Evolutionary conservation across 2,113 vertebrate species (phyloP).

Genomic region (Plecturocebus donacophilus): DNA sequence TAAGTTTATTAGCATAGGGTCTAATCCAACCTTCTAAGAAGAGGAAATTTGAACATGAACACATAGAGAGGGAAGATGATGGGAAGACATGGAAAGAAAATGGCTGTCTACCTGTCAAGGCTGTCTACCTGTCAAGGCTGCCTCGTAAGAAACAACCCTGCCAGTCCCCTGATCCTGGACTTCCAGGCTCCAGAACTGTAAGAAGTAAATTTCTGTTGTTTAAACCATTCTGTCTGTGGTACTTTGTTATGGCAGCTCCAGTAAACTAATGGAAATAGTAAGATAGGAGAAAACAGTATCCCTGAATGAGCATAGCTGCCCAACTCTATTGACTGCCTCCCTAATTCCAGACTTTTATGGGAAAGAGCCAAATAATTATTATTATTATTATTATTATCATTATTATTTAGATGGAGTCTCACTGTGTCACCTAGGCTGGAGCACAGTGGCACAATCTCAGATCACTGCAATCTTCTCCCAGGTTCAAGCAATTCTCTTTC

Average conservation of each 20-base stretch:
- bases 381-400: too few species aligned
- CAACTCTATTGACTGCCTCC: background rate
- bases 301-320: background rate
- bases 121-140: background rate
- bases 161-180: background rate
- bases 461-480: too few species aligned
- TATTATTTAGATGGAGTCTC: too few species aligned
- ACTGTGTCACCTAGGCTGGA: too few species aligned
- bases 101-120: background rate
- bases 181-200: background rate
- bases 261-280: background rate
- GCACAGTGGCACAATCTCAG: too few species aligned
- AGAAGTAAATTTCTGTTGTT: background rate
- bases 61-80: background rate
- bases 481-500: too few species aligned
- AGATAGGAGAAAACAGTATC: background rate
- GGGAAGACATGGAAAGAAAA: background rate
- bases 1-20: background rate
- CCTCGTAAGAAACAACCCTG: background rate
- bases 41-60: background rate
- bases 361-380: background rate
- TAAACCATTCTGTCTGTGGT: background rate
- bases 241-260: background rate
- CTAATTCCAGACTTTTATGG: background rate
- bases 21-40: background rate